phyloP scores from a whole-genome alignment of 1,140 invertebrate species.

The Coelopa frigida region DNA sequence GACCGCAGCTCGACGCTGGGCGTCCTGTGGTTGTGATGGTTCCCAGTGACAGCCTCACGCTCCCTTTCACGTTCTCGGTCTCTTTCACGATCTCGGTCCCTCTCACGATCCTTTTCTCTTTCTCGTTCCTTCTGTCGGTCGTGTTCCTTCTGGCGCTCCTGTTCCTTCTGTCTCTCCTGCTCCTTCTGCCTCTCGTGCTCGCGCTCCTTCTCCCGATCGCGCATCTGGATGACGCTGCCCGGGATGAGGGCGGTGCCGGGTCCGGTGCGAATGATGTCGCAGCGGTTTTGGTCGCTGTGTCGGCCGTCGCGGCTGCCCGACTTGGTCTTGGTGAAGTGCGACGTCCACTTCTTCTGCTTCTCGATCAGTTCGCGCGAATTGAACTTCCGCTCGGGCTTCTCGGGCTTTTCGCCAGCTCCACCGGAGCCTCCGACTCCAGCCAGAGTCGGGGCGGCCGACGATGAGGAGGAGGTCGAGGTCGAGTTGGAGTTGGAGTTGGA shows the following conservation, averaged over 20 bases:
- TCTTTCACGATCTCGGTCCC: slow-evolving; percentile 5
- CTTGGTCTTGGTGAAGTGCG: slow-evolving; percentile 74
- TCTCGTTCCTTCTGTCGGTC: not conserved
- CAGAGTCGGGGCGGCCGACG: no score
- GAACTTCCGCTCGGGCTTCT: slow-evolving; percentile 73
- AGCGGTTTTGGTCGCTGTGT: slow-evolving; percentile 57
- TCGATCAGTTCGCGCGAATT: slow-evolving; percentile 80
- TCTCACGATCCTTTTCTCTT: slow-evolving; percentile 2
- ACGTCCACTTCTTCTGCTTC: slow-evolving; percentile 85
- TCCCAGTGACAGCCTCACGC: not conserved
- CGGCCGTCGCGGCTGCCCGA: slow-evolving; percentile 53
- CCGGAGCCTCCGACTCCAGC: slow-evolving; percentile 15
- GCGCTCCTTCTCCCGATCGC: slow-evolving; percentile 5
- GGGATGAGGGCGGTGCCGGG: slow-evolving; percentile 39
- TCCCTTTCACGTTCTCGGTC: not conserved
- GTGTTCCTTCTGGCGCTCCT: no score
- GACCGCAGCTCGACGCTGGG: slow-evolving; percentile 7
- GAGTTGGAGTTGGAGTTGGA: no score
- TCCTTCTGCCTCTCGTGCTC: no score
- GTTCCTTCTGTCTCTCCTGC: not conserved
- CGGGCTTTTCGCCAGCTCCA: slow-evolving; percentile 53
- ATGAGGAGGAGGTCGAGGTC: no score
- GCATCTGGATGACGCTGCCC: slow-evolving; percentile 15
- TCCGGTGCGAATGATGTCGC: slow-evolving; percentile 43
- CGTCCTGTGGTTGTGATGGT: not conserved